Evolutionary conservation across 2,113 vertebrate genomes (phyloP).

Genomic region (Corythaixoides concolor): DNA sequence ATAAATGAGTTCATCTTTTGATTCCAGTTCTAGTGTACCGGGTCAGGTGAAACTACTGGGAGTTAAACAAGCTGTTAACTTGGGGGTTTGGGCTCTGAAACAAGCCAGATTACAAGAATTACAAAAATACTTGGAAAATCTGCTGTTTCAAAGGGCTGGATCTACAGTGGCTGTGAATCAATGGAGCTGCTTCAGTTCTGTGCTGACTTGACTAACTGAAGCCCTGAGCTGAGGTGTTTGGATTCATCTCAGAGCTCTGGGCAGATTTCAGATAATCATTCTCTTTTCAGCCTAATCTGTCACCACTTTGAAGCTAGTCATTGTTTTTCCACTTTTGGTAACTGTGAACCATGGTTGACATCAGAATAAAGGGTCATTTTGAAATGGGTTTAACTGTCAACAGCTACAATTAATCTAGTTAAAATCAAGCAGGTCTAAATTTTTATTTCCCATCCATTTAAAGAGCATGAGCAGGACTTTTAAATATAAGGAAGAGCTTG

Average conservation of each 20-base stretch:
- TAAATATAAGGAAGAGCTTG: not conserved
- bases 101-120: not conserved
- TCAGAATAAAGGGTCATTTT: not conserved
- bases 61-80: not conserved
- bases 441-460: not conserved
- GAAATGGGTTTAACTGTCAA: not conserved
- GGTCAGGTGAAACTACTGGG: not conserved
- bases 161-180: not conserved
- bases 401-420: not conserved
- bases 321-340: not conserved
- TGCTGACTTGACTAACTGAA: not conserved
- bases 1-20: not conserved
- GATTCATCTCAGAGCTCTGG: not conserved
- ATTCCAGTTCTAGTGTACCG: not conserved
- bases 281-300: not conserved
- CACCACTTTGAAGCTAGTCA: not conserved
- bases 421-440: not conserved
- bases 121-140: not conserved
- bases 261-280: not conserved
- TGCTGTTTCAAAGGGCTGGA: not conserved
- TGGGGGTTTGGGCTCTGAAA: not conserved
- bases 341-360: not conserved
- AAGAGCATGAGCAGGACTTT: not conserved
- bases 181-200: not conserved
- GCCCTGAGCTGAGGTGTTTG: not conserved